A percentile compares a stretch with the other conserved stretches of the same genome.
Conservation (phyloP, 2,888 invertebrate species). For the Anoplius nigerrimus region DNA sequence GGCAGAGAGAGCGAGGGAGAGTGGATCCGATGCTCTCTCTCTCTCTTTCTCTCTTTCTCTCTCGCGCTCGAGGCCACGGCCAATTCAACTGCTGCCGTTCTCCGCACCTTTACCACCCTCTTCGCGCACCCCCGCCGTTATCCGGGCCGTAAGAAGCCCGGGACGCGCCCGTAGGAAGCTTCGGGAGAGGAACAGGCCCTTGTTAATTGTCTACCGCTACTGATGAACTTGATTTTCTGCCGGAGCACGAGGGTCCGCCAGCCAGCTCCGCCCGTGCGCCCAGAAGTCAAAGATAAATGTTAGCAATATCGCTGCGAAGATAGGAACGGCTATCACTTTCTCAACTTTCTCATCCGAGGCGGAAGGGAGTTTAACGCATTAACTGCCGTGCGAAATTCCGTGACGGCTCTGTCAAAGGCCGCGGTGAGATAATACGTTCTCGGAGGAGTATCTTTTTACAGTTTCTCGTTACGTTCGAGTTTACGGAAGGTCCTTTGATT, state of each 20-base stretch:
- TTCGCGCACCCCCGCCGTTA: background rate
- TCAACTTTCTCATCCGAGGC: background rate
- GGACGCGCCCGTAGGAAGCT: conserved; percentile 5
- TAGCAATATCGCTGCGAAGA: conserved; percentile 45
- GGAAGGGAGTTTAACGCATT: background rate
- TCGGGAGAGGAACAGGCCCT: conserved; percentile 20
- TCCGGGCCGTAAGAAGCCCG: conserved; percentile 11
- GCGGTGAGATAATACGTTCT: no score
- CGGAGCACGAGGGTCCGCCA: conserved; percentile 22
- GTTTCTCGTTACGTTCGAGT: no score
- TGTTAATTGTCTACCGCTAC: conserved; percentile 53
- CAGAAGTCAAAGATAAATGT: conserved; percentile 41
- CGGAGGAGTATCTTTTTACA: no score
- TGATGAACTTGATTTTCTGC: conserved; percentile 54
- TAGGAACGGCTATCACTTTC: conserved; percentile 31
- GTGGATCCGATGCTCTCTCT: conserved; percentile 27
- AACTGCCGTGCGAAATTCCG: conserved; percentile 2
- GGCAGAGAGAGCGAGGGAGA: no score
- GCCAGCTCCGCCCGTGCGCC: conserved; percentile 11
- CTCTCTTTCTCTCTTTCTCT: conserved; percentile 15
- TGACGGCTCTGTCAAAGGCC: no score
- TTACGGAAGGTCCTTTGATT: no score
- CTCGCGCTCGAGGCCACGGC: background rate
- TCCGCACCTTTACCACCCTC: background rate
- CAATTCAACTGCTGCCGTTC: conserved; percentile 21